Conservation (phyloP, 2,888 invertebrate genomes). For the Sepiola atlantica region DNA sequence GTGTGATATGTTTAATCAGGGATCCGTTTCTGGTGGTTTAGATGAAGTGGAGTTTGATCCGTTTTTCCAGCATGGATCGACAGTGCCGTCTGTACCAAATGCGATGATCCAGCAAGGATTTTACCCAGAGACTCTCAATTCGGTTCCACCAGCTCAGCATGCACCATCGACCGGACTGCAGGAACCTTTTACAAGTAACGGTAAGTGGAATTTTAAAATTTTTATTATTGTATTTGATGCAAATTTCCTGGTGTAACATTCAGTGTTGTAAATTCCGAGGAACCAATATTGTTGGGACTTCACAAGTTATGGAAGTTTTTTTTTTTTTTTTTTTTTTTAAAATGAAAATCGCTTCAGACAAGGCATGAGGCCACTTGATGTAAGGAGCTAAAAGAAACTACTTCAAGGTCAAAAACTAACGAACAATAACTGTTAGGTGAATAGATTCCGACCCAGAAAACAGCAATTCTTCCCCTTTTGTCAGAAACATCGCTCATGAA, state of each 20-base stretch:
- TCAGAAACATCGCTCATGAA: too few relatives aligned
- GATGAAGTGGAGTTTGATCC: constrained; percentile 37
- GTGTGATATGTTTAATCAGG: not conserved
- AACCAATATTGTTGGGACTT: too few relatives aligned
- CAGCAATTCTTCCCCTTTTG: too few relatives aligned
- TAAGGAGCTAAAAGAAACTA: too few relatives aligned
- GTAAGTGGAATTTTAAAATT: not conserved
- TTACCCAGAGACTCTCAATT: not conserved
- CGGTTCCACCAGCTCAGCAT: not conserved
- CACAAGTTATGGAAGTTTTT: too few relatives aligned
- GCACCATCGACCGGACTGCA: not conserved
- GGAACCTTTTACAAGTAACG: not conserved
- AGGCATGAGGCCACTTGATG: too few relatives aligned
- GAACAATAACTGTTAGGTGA: too few relatives aligned
- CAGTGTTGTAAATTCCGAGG: not conserved
- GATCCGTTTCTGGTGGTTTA: not conserved
- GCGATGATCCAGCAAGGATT: not conserved
- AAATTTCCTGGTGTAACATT: not conserved
- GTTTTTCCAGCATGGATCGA: constrained; percentile 18
- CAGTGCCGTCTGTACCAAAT: not conserved
- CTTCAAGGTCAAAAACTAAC: too few relatives aligned
- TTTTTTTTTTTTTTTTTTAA: too few relatives aligned
- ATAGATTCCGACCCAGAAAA: too few relatives aligned
- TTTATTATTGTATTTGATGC: not conserved
- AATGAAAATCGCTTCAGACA: too few relatives aligned